Conservation (phyloP, 2,797 vertebrate genomes). For the Scarus forsteni region DNA sequence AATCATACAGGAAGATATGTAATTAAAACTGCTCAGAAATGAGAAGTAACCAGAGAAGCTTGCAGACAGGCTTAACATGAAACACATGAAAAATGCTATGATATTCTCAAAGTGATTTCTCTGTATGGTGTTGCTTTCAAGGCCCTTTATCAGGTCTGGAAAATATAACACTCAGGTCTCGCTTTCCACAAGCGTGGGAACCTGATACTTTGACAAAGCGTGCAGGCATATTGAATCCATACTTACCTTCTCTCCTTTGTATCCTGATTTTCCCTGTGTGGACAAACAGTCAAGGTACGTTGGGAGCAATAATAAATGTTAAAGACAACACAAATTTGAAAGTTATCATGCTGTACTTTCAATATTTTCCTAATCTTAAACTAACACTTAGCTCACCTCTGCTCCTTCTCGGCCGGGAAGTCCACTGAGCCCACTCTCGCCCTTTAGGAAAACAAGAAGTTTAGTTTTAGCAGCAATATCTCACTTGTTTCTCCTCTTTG, state of each 20-base stretch:
- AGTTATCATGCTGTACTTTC: background rate
- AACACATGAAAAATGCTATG: constrained; percentile 16
- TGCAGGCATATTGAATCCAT: constrained; percentile 14
- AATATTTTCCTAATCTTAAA: background rate
- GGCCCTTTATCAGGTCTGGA: constrained; percentile 22
- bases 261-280: constrained; percentile 90
- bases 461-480: background rate
- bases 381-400: constrained; percentile 81
- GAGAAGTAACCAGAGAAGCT: background rate
- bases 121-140: background rate
- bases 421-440: constrained; percentile 88
- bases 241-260: constrained; percentile 93
- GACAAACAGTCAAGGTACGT: constrained; percentile 55
- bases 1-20: constrained; percentile 1
- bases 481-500: no score
- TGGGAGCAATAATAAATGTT: background rate
- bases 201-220: constrained; percentile 1
- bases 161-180: constrained; percentile 23
- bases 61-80: constrained; percentile 24
- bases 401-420: constrained; percentile 87
- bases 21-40: constrained; percentile 9
- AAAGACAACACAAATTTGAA: background rate
- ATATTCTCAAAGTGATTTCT: constrained; percentile 14
- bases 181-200: constrained; percentile 23
- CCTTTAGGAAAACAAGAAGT: constrained; percentile 72